Evolutionary conservation across 2,888 invertebrate species (phyloP).

Genomic region (Macaria notata): DNA sequence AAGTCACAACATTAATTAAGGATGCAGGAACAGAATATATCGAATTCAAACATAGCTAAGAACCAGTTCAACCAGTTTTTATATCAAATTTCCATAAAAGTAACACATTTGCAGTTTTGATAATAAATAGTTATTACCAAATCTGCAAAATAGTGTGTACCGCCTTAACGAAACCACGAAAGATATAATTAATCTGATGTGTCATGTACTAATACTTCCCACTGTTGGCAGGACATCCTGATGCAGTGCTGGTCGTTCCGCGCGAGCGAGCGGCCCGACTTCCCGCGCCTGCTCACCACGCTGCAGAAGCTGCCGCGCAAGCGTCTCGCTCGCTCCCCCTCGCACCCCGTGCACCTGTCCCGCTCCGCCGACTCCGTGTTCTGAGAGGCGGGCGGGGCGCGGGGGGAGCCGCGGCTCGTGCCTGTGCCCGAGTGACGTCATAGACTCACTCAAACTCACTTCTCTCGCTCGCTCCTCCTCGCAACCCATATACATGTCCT

Average conservation of each 20-base stretch:
- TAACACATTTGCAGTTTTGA: too few relatives aligned
- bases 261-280: constrained; percentile 93
- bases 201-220: too few relatives aligned
- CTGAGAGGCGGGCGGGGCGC: constrained; percentile 58
- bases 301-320: constrained; percentile 97
- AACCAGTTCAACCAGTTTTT: too few relatives aligned
- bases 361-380: constrained; percentile 98
- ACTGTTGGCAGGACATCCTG: constrained; percentile 89
- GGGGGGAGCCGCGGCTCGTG: constrained; percentile 14
- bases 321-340: constrained; percentile 97
- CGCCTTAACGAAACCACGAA: too few relatives aligned
- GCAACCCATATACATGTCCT: constrained; percentile 97
- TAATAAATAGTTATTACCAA: too few relatives aligned
- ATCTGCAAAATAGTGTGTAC: too few relatives aligned
- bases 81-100: too few relatives aligned
- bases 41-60: too few relatives aligned
- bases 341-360: constrained; percentile 98
- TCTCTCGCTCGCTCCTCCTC: constrained; percentile 97
- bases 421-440: constrained; percentile 28
- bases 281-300: constrained; percentile 91
- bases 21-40: too few relatives aligned
- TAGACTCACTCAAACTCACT: not conserved
- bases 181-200: too few relatives aligned
- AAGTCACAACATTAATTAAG: too few relatives aligned
- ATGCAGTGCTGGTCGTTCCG: constrained; percentile 98